Base-by-base conservation (phyloP, 2,797 vertebrate species). In the Thalassophryne amazonica region DNA sequence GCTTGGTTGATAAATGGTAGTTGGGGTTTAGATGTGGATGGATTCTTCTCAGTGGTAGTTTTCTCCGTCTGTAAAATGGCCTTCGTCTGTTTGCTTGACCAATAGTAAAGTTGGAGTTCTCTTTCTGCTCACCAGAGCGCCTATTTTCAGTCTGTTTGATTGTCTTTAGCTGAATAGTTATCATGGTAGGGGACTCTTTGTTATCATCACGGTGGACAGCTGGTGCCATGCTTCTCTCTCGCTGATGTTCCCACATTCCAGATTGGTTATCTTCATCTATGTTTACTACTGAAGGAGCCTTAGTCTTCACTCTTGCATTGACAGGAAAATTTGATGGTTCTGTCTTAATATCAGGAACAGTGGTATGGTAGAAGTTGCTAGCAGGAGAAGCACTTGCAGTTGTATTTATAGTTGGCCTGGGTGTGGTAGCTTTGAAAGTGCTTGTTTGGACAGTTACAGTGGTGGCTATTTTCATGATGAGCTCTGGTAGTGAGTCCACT, bases 1-100 rank as follows among this genome's bases (percentile, higher is more conserved):
- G 48, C 18, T 62, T 83, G 21, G 81, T 82, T 41, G 69, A 34
- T 46, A 45, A 56, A 52, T 43, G 30, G 15, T 46, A 7, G 8
- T 61, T 29, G 14, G 74, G 67, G 2, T 64, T 60, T 10, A 32
- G 4, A 0, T 73, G 43, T 0, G 76, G 78, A 40, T 59, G 65
- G 25, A 74, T 22, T 72, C 78, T 85, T 69, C 81, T 82, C 20
- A 71, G 21, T 24, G 60, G 50, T 12, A 78, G 89, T 65, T 76
- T 88, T 53, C 85, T 84, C 1, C 74, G 69, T 62, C 86, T 86
- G 11, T 77, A 84, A 47, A 78, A 81, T 1, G 61, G 80, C 31
- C 84, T 81, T 61, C 81, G 81, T 35, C 83, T 77, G 42, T 82
- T 84, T 55, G 80, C 14, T 40, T n/a, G 47, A 36, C 47, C 53